A percentile compares a stretch with the other conserved stretches of the same genome.
Conservation (phyloP, 2,113 vertebrate species). For the Collichthys lucidus region DNA sequence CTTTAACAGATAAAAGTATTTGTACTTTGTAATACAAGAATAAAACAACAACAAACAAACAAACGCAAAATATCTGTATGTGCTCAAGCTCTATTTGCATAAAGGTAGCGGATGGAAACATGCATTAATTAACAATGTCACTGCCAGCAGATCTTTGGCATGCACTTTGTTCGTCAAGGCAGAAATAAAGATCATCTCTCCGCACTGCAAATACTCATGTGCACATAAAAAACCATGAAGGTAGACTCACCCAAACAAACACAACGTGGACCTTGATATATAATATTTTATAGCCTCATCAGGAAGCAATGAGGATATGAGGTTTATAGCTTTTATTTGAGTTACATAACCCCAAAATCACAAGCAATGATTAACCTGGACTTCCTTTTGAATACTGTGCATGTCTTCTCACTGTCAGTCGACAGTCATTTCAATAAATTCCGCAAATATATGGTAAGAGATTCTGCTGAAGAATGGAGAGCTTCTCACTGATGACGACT, state of each 20-base stretch:
- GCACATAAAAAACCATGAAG: no score
- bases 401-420: background rate
- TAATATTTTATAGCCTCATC: background rate
- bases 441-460: background rate
- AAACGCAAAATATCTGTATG: no score
- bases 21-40: no score
- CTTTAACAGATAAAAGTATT: no score
- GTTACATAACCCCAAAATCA: background rate
- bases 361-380: constrained; percentile 1
- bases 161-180: no score
- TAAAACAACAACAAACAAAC: no score
- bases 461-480: constrained; percentile 2
- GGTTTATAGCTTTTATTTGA: background rate
- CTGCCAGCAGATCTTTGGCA: no score
- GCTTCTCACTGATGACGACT: background rate
- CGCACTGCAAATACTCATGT: no score
- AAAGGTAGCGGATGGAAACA: no score
- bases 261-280: background rate
- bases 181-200: no score
- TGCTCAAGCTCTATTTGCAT: no score
- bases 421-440: background rate
- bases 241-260: background rate
- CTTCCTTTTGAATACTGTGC: background rate
- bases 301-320: background rate
- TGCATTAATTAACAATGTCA: no score